These are phyloP conservation scores for Sinocyclocheilus anophthalmus DNA, from an alignment of 2,113 vertebrate species.

Conservation along the genomic window DNA sequence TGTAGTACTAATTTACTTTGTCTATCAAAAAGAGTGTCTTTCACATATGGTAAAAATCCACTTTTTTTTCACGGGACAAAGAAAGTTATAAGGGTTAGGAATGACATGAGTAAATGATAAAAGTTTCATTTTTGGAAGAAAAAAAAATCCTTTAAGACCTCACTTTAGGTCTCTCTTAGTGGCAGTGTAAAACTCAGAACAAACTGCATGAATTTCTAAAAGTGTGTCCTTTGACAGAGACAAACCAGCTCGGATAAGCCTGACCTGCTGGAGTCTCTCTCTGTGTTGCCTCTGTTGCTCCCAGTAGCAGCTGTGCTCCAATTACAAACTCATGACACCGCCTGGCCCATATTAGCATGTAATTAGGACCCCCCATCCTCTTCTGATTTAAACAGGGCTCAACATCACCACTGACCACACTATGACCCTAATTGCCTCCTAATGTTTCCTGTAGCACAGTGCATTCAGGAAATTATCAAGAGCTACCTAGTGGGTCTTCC, in stretches of 20 bases:
- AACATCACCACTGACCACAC: slow-evolving; percentile 58
- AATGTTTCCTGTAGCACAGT: slow-evolving; percentile 57
- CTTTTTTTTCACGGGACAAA: neutral
- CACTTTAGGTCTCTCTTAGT: neutral
- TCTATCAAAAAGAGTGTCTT: neutral
- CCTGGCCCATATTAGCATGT: slow-evolving; percentile 82
- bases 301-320: slow-evolving; percentile 83
- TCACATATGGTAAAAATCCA: neutral
- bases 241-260: slow-evolving; percentile 37
- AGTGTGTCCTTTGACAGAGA: slow-evolving; percentile 33
- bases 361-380: slow-evolving; percentile 75
- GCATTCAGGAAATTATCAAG: neutral
- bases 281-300: slow-evolving; percentile 57
- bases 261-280: slow-evolving; percentile 57
- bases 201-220: neutral
- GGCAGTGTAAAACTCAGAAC: neutral
- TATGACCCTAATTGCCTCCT: slow-evolving; percentile 61
- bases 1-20: neutral
- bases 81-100: neutral
- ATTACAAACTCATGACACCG: slow-evolving; percentile 81
- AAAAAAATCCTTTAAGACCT: neutral
- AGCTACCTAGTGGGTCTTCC: neutral
- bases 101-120: neutral
- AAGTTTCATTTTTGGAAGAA: neutral
- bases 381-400: slow-evolving; percentile 58